phyloP scores from a whole-genome alignment of 2,113 vertebrate species.

The Oreochromis aureus region DNA sequence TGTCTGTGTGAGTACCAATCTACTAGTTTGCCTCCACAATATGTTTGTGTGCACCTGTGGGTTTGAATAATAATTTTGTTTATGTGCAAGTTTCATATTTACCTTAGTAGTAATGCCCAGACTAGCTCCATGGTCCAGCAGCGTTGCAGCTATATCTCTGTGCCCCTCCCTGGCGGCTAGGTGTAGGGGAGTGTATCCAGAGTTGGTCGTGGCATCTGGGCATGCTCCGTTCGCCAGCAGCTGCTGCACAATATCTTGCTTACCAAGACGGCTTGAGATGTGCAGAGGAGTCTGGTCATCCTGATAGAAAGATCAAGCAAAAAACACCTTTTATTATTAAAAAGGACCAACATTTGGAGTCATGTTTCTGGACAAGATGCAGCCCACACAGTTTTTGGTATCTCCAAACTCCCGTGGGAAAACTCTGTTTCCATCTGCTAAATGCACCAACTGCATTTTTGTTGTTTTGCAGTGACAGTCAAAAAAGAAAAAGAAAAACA shows the following conservation, averaged over 20 bases:
- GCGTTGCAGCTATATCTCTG: slow-evolving; percentile 83
- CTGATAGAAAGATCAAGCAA: slow-evolving; percentile 54
- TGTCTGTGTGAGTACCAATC: not conserved
- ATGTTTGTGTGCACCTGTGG: not conserved
- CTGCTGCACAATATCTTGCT: slow-evolving; percentile 92
- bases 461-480: not conserved
- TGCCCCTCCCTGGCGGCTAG: slow-evolving; percentile 91
- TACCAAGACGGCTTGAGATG: slow-evolving; percentile 91
- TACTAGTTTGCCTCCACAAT: not conserved
- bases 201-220: slow-evolving; percentile 86
- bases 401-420: not conserved
- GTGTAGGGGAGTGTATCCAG: slow-evolving; percentile 92
- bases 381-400: not conserved
- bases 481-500: not conserved
- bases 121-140: slow-evolving; percentile 88
- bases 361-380: not conserved
- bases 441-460: fast-evolving
- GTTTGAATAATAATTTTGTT: fast-evolving
- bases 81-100: not conserved
- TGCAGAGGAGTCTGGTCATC: slow-evolving; percentile 96
- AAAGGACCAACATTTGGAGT: not conserved
- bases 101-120: slow-evolving; percentile 93
- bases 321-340: not conserved
- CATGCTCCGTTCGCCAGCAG: slow-evolving; percentile 85
- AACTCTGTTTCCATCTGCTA: not conserved